phyloP scores from a whole-genome alignment of 2,797 vertebrate species.

The Chromobotia macracanthus region DNA sequence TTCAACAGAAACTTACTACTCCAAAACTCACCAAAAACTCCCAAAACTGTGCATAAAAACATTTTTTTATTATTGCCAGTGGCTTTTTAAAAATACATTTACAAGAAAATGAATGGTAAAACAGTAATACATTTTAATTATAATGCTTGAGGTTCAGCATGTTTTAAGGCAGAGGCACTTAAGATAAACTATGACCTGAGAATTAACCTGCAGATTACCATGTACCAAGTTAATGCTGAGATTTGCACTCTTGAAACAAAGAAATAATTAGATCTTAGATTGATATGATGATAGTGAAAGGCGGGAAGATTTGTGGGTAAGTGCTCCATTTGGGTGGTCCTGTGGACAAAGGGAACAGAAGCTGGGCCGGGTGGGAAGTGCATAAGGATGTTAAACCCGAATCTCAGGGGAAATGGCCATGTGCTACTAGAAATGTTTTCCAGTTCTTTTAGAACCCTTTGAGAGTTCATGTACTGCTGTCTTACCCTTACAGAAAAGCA shows the following conservation, averaged over 20 bases:
- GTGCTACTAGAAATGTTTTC: slow-evolving; percentile 72
- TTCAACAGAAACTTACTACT: too few species aligned
- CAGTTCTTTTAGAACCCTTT: slow-evolving; percentile 40
- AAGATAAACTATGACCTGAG: background rate
- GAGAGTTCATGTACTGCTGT: slow-evolving; percentile 34
- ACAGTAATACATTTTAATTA: too few species aligned
- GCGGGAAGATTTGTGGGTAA: slow-evolving; percentile 57
- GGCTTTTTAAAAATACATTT: too few species aligned
- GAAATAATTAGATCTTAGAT: slow-evolving; percentile 49
- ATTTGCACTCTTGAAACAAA: slow-evolving; percentile 21
- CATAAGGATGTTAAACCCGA: slow-evolving; percentile 51
- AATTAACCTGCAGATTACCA: slow-evolving; percentile 5
- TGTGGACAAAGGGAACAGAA: slow-evolving; percentile 61
- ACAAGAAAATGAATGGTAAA: too few species aligned
- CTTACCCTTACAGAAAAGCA: background rate
- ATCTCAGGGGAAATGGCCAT: slow-evolving; percentile 70
- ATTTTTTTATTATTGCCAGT: background rate
- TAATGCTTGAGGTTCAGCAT: background rate
- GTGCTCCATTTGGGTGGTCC: slow-evolving; percentile 76
- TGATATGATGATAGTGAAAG: slow-evolving; percentile 43
- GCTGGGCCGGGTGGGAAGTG: slow-evolving; percentile 59
- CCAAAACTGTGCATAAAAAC: too few species aligned
- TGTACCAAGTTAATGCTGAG: background rate
- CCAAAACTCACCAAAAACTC: too few species aligned
- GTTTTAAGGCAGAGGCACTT: background rate